Evolutionary conservation across 2,113 vertebrate species (phyloP).

Genomic region (Patagioenas fasciata): DNA sequence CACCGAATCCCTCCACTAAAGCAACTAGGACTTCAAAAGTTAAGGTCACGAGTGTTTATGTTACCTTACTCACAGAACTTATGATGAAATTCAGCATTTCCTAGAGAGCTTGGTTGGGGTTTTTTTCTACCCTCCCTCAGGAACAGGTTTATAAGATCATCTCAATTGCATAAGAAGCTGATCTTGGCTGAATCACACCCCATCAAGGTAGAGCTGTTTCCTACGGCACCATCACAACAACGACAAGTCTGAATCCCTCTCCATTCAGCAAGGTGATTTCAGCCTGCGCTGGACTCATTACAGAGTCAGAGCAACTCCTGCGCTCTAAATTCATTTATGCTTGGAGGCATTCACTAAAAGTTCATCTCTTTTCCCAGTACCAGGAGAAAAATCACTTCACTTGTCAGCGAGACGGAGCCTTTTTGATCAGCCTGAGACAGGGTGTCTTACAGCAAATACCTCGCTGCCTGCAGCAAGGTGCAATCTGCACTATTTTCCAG

Average conservation of each 20-base stretch:
- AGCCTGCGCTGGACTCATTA: neutral
- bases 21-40: no score
- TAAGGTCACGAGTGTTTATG: neutral
- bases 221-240: accelerated
- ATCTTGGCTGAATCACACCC: neutral
- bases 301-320: neutral
- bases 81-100: neutral
- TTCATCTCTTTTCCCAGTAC: neutral
- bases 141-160: neutral
- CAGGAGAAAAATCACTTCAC: neutral
- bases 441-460: neutral
- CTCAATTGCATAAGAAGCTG: neutral
- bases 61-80: neutral
- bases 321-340: neutral
- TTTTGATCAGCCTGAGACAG: neutral
- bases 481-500: neutral
- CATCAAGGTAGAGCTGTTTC: neutral
- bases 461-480: neutral
- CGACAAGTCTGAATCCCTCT: neutral
- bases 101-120: neutral
- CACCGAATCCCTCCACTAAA: neutral
- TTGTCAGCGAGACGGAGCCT: neutral
- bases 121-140: neutral
- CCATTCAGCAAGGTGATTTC: neutral
- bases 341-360: neutral